Conservation (phyloP, 2,888 invertebrate genomes). For the Andrena dorsata region DNA sequence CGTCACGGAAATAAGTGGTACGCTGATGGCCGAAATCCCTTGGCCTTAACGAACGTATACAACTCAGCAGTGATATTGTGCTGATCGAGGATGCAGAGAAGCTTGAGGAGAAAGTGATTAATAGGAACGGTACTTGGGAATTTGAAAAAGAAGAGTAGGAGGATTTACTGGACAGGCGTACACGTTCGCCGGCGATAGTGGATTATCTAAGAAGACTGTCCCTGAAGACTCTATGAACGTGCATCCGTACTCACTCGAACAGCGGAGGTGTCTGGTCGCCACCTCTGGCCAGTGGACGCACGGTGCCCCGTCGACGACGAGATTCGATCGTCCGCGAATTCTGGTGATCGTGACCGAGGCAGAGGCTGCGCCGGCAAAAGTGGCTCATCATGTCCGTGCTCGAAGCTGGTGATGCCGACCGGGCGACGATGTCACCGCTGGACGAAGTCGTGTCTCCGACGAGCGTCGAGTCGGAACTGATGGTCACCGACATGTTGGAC, state of each 20-base stretch:
- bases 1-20: conserved; percentile 19
- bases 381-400: conserved; percentile 79
- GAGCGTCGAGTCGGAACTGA: conserved; percentile 82
- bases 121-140: conserved; percentile 10
- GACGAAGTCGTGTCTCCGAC: conserved; percentile 82
- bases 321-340: conserved; percentile 41
- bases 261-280: conserved; percentile 48
- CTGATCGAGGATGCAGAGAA: not conserved
- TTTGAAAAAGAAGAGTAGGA: not conserved
- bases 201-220: not conserved
- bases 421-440: conserved; percentile 82
- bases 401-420: conserved; percentile 77
- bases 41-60: conserved; percentile 14
- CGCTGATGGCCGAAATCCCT: not conserved
- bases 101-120: conserved; percentile 36
- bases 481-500: conserved; percentile 83
- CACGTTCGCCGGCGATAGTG: not conserved
- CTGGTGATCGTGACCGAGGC: conserved; percentile 47
- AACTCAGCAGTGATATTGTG: not conserved
- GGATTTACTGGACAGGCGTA: not conserved
- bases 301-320: conserved; percentile 30
- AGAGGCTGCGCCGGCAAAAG: conserved; percentile 34
- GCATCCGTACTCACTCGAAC: conserved; percentile 47
- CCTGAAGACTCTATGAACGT: conserved; percentile 55
- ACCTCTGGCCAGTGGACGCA: conserved; percentile 28